phyloP scores from a whole-genome alignment of 2,888 invertebrate species.

The Mesoligia furuncula region DNA sequence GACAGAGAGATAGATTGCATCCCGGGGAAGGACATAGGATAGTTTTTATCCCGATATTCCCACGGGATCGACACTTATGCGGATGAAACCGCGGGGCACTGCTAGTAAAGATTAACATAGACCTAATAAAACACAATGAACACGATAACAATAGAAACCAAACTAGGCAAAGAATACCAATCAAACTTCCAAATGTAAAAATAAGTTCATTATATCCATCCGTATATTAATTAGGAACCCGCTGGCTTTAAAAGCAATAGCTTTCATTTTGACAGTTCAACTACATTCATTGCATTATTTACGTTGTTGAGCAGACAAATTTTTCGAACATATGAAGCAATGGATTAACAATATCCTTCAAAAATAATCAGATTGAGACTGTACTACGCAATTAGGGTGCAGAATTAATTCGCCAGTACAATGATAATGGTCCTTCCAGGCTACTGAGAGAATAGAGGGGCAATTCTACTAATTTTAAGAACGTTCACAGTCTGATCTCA shows the following conservation, averaged over 20 bases:
- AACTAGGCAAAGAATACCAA: background rate
- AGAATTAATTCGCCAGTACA: slow-evolving; percentile 13
- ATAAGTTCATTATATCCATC: background rate
- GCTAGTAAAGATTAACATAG: background rate
- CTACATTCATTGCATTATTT: background rate
- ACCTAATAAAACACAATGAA: background rate
- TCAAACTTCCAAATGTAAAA: slow-evolving; percentile 9
- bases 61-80: no score
- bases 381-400: background rate
- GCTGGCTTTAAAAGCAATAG: no score
- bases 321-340: background rate
- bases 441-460: slow-evolving; percentile 18
- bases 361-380: background rate
- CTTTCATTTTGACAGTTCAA: background rate
- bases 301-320: background rate
- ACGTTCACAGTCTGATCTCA: no score
- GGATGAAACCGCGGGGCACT: no score
- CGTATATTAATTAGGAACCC: background rate
- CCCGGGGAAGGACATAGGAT: no score
- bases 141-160: slow-evolving; percentile 2
- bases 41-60: no score
- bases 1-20: no score
- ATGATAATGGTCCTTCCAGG: slow-evolving; percentile 18
- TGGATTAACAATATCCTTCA: background rate
- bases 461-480: no score